phyloP scores from a whole-genome alignment of 2,888 invertebrate genomes.

The Troides aeacus region DNA sequence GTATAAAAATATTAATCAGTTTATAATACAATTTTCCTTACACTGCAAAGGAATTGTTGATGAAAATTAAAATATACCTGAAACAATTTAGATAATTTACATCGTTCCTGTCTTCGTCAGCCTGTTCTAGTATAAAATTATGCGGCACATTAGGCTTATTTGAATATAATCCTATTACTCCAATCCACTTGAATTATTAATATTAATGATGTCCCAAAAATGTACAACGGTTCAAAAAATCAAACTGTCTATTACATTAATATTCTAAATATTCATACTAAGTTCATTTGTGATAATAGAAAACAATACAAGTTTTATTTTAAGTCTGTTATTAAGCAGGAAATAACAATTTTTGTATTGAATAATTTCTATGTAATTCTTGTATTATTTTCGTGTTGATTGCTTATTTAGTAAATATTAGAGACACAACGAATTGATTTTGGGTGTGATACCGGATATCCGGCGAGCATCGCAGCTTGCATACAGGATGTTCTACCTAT shows the following conservation, averaged over 20 bases:
- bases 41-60: background rate
- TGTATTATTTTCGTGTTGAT: background rate
- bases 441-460: too few species aligned
- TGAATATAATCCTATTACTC: constrained; percentile 26
- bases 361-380: background rate
- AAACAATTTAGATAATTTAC: background rate
- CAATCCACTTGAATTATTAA: constrained; percentile 18
- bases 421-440: background rate
- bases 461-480: too few species aligned
- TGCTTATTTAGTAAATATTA: background rate
- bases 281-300: background rate
- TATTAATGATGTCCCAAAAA: constrained; percentile 16
- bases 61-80: background rate
- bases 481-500: too few species aligned
- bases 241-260: background rate
- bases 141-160: constrained; percentile 23
- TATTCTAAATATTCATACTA: background rate
- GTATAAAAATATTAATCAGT: too few species aligned
- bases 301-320: background rate
- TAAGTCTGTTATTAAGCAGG: too few species aligned
- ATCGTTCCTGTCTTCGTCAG: background rate
- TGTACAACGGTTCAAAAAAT: background rate
- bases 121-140: constrained; percentile 17
- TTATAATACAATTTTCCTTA: too few species aligned
- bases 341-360: background rate